Base-by-base conservation (phyloP, 2,888 invertebrate genomes). In the Phania funesta region DNA sequence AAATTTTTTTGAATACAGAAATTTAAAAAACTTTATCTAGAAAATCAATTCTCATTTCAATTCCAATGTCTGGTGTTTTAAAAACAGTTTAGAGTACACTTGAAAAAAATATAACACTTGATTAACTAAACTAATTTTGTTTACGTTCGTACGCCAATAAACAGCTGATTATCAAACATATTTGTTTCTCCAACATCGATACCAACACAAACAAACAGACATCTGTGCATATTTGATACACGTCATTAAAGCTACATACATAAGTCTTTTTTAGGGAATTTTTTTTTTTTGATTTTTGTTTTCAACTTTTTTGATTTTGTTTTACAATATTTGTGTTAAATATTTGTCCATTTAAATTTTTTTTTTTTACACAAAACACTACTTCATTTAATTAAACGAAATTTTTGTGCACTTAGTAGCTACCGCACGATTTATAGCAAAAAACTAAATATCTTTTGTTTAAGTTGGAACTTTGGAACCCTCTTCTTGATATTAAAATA, bases 391-490 rank as follows among this genome's bases (percentile, higher is more conserved):
- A 16, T 48, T 38, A 16, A 38, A 62, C 46, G 11, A 46, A 44
- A 38, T 44, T 16, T 26, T n/a, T 20, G 22, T 64, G 7, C 24
- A 67, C 44, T 65, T 65, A 75, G 67, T 76, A 52, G 46, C 74
- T 65, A 74, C 82, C 64, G 54, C 35, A 82, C 82, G 78, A 70
- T 82, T 70, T 52, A 70, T 70, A 78, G 65, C 70, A 78, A 82
- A 82, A 78, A 78, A 78, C 82, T 78, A 60, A 75, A 78, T 60
- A 58, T 75, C 44, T 65, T 62, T 44, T 68, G 60, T 35, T 54
- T 13, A 78, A 78, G 78, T 74, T 70, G 78, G 70, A 78, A 82
- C 82, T 82, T 82, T 82, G 82, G 78, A 78, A 78, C 78, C 82
- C 62, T 74, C 41, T 73, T 48, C 67, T 62, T 71, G 67, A 76